Conservation (phyloP, 2,113 vertebrate genomes). For the Lophura nycthemera region DNA sequence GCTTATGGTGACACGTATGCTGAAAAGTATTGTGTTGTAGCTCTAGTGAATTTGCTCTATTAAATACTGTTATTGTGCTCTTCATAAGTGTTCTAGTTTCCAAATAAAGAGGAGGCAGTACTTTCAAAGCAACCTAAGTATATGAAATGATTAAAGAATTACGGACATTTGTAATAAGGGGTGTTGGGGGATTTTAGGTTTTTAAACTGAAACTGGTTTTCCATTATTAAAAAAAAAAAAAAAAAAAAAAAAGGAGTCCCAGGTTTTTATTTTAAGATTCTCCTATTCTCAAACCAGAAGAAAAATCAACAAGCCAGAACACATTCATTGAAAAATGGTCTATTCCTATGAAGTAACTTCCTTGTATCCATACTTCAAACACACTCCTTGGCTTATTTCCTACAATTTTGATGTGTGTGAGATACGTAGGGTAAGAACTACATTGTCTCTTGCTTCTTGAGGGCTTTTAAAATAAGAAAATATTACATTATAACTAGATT, state of each 20-base stretch:
- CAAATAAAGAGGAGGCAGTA: too few species aligned
- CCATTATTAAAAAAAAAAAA: not conserved
- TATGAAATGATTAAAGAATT: not conserved
- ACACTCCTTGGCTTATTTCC: not conserved
- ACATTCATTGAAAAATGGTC: not conserved
- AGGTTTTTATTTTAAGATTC: not conserved
- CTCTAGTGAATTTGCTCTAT: too few species aligned
- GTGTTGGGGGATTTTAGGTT: not conserved
- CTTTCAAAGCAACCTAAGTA: not conserved
- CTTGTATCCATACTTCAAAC: not conserved
- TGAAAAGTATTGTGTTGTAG: too few species aligned
- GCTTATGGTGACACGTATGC: too few species aligned
- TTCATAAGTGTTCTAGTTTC: too few species aligned
- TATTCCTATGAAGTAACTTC: not conserved
- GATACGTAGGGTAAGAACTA: not conserved
- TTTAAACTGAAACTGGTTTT: not conserved
- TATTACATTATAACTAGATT: not conserved
- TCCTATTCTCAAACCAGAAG: not conserved
- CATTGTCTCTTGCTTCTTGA: not conserved
- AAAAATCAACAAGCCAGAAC: not conserved
- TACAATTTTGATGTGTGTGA: not conserved
- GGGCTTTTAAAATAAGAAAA: not conserved
- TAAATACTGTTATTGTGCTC: too few species aligned
- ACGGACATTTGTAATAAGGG: too few species aligned
- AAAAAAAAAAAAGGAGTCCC: not conserved